Percentiles rank a stretch among this genome's conserved stretches.
Evolutionary conservation across 2,113 vertebrate genomes (phyloP).

Genomic region (Apus apus): DNA sequence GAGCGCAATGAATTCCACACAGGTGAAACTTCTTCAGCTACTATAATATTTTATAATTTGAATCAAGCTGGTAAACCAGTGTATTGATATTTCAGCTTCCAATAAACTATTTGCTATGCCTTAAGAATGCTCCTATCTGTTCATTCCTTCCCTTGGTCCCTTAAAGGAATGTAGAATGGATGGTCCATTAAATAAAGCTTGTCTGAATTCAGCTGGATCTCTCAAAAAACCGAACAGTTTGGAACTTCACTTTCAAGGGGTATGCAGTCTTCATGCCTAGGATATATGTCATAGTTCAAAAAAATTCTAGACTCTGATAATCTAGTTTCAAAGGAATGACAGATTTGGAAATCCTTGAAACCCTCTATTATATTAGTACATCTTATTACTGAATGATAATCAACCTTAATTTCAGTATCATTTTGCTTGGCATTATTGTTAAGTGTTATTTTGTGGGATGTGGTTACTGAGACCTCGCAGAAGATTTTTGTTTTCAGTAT

Average conservation of each 20-base stretch:
- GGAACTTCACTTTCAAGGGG: not conserved
- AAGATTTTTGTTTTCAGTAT: conserved; percentile 59
- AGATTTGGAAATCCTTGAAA: not conserved
- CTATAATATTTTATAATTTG: not conserved
- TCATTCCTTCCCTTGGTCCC: not conserved
- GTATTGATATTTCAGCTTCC: not conserved
- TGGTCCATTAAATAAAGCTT: not conserved
- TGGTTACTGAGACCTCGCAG: conserved; percentile 36
- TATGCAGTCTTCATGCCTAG: not conserved
- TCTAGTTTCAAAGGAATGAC: not conserved
- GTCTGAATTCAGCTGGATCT: not conserved
- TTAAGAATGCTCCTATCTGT: not conserved
- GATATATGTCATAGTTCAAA: not conserved
- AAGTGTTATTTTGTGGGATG: conserved; percentile 31
- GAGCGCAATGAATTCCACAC: not conserved
- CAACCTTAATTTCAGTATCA: conserved; percentile 9
- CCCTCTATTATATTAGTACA: not conserved
- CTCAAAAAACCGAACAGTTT: not conserved
- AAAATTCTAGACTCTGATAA: not conserved
- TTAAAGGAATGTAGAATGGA: not conserved
- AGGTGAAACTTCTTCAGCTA: not conserved
- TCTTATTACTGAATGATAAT: not conserved
- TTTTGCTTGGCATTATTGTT: conserved; percentile 35
- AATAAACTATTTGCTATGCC: not conserved
- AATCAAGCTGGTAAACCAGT: not conserved